Conservation (phyloP, 2,888 invertebrate species). For the Stomorhina lunata region DNA sequence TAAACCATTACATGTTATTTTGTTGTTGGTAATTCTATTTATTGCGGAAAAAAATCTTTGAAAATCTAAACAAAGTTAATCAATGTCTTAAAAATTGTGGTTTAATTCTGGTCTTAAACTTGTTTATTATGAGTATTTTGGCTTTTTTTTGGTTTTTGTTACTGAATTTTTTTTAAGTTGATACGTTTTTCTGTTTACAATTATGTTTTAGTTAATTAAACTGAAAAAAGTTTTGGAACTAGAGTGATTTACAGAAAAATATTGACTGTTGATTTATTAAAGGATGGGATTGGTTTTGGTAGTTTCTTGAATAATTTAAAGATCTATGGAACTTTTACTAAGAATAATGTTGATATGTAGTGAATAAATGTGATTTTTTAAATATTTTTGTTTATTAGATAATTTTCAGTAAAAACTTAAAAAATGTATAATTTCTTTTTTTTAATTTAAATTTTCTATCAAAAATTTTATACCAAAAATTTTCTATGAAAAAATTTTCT, state of each 20-base stretch:
- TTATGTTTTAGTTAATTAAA: slow-evolving; percentile 59
- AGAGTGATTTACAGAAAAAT: slow-evolving; percentile 30
- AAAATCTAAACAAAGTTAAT: slow-evolving; percentile 65
- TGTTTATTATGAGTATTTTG: slow-evolving; percentile 48
- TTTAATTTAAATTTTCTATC: too few relatives aligned
- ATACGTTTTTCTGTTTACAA: slow-evolving; percentile 43
- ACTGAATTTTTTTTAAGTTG: slow-evolving; percentile 2
- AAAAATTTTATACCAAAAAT: too few relatives aligned
- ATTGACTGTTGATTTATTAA: neutral
- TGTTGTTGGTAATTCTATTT: slow-evolving; percentile 59
- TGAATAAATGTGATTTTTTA: too few relatives aligned
- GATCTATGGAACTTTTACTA: neutral
- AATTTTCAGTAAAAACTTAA: too few relatives aligned
- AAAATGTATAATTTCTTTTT: too few relatives aligned
- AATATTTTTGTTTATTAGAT: too few relatives aligned
- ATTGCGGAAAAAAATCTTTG: slow-evolving; percentile 63
- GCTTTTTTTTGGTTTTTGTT: neutral
- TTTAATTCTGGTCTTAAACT: slow-evolving; percentile 55
- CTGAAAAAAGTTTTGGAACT: slow-evolving; percentile 49
- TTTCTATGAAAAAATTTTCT: too few relatives aligned
- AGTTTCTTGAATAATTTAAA: neutral
- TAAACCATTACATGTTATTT: too few relatives aligned
- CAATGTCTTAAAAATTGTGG: slow-evolving; percentile 63
- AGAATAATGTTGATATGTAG: too few relatives aligned
- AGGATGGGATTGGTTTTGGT: neutral